Percentiles rank a stretch among this genome's conserved stretches.
Evolutionary conservation across 2,888 invertebrate genomes (phyloP).

Genomic region (Pantelozetes paolii): DNA sequence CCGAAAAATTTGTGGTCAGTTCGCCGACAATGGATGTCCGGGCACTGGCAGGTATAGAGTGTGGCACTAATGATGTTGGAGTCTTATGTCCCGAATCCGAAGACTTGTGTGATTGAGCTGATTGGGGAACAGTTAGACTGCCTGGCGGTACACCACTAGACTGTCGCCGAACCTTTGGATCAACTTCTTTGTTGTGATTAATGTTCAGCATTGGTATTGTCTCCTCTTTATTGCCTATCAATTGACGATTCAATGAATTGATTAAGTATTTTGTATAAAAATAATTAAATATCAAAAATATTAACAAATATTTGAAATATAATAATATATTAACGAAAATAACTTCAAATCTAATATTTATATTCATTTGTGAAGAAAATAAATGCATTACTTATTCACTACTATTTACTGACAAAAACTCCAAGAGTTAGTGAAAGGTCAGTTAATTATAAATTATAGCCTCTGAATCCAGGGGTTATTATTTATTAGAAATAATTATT

Average conservation of each 20-base stretch:
- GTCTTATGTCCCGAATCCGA: conserved; percentile 7
- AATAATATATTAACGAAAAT: too few relatives aligned
- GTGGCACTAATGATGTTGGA: conserved; percentile 9
- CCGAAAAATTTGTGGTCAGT: neutral
- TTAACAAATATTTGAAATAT: too few relatives aligned
- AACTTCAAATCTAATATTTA: too few relatives aligned
- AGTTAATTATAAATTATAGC: too few relatives aligned
- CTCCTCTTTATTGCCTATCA: conserved; percentile 21
- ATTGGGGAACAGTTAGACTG: neutral
- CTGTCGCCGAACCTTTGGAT: conserved; percentile 8
- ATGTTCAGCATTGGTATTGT: conserved; percentile 8
- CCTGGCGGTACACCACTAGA: conserved; percentile 21
- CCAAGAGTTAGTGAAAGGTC: too few relatives aligned
- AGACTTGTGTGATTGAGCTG: conserved; percentile 31
- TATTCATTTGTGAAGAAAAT: too few relatives aligned
- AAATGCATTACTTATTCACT: too few relatives aligned
- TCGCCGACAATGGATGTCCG: conserved; percentile 23
- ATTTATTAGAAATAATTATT: too few relatives aligned
- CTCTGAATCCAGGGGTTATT: too few relatives aligned
- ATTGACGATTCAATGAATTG: neutral
- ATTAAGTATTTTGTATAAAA: neutral
- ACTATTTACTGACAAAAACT: too few relatives aligned
- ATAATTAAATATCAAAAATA: too few relatives aligned
- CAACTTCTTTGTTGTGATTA: conserved; percentile 10
- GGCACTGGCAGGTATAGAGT: conserved; percentile 24